phyloP scores from a whole-genome alignment of 2,113 vertebrate genomes.

The Bos javanicus region DNA sequence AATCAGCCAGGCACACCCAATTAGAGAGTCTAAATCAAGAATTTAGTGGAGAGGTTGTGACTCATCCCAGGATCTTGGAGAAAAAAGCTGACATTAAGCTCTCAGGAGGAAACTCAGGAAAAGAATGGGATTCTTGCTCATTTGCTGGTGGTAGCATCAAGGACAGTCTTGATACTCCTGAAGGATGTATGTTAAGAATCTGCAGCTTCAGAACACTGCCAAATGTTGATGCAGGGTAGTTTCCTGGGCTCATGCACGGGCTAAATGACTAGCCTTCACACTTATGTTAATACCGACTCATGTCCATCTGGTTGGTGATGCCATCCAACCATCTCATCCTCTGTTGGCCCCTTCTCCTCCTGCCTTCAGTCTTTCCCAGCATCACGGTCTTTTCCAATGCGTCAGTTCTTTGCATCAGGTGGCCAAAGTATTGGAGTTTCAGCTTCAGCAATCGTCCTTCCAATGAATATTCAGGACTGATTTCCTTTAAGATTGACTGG shows the following conservation, averaged over 20 bases:
- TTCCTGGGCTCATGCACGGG: not conserved
- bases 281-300: not conserved
- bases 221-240: not conserved
- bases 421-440: not conserved
- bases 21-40: not conserved
- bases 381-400: not conserved
- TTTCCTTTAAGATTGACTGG: not conserved
- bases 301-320: not conserved
- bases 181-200: not conserved
- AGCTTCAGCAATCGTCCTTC: not conserved
- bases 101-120: not conserved
- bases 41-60: not conserved
- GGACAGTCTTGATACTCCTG: not conserved
- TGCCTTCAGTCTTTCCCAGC: not conserved
- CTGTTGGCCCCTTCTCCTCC: not conserved
- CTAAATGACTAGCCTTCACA: not conserved
- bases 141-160: not conserved
- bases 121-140: not conserved
- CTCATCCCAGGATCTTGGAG: constrained; percentile 29
- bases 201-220: not conserved
- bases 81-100: constrained; percentile 5
- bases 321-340: not conserved
- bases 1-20: not conserved
- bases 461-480: not conserved
- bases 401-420: not conserved